phyloP scores from a whole-genome alignment of 2,888 invertebrate species.

The Parthenolecanium corni region DNA sequence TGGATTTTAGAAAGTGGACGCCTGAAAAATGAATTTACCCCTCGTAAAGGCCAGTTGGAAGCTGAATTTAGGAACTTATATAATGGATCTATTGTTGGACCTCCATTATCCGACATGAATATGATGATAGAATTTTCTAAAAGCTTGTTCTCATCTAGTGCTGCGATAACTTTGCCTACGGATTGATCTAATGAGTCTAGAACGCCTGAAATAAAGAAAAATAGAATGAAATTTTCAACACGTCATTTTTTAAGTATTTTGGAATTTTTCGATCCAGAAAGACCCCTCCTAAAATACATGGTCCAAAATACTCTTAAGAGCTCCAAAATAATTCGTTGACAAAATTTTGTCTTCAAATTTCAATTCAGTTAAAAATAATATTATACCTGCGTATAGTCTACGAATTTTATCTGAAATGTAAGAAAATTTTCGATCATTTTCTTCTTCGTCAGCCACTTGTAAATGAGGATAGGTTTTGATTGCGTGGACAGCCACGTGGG shows the following conservation, averaged over 20 bases:
- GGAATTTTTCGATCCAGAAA: too few species aligned
- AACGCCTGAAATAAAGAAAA: constrained; percentile 61
- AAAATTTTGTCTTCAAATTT: too few species aligned
- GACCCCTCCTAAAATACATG: too few species aligned
- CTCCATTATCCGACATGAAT: constrained; percentile 53
- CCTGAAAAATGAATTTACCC: constrained; percentile 36
- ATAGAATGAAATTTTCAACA: neutral
- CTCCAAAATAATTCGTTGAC: too few species aligned
- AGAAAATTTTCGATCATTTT: constrained; percentile 45
- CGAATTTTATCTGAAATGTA: constrained; percentile 55
- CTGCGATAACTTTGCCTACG: constrained; percentile 33
- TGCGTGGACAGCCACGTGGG: constrained; percentile 69
- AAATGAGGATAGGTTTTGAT: constrained; percentile 56
- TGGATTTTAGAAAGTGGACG: neutral
- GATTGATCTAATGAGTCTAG: constrained; percentile 64
- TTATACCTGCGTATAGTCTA: constrained; percentile 56
- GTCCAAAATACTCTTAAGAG: too few species aligned
- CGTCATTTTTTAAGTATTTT: too few species aligned
- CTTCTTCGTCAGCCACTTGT: constrained; percentile 57
- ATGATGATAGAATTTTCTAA: constrained; percentile 49
- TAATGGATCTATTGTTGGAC: constrained; percentile 44
- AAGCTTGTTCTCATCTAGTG: constrained; percentile 44
- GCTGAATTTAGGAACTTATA: constrained; percentile 45
- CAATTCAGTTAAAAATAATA: too few species aligned
- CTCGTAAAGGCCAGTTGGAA: constrained; percentile 50